phyloP scores from a whole-genome alignment of 2,113 vertebrate species.

The Caranx ignobilis region DNA sequence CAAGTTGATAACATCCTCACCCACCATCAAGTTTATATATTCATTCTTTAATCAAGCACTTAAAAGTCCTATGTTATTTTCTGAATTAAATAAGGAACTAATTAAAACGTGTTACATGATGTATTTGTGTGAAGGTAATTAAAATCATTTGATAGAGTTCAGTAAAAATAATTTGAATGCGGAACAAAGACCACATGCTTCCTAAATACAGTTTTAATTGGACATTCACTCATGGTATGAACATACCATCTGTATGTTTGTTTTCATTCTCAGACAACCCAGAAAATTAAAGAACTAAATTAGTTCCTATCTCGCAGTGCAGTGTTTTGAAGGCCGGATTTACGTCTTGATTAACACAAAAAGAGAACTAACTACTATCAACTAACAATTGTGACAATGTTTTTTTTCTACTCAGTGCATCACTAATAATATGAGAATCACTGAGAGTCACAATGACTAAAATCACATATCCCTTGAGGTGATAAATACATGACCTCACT shows the following conservation, averaged over 20 bases:
- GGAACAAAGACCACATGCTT: slow-evolving; percentile 11
- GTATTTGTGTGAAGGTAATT: slow-evolving; percentile 28
- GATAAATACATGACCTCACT: slow-evolving; percentile 22
- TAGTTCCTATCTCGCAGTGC: neutral
- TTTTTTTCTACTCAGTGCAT: slow-evolving; percentile 8
- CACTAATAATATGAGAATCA: neutral
- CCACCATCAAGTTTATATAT: neutral
- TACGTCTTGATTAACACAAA: neutral
- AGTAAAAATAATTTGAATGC: slow-evolving; percentile 33
- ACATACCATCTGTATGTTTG: neutral
- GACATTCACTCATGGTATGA: slow-evolving; percentile 5
- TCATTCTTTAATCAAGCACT: neutral
- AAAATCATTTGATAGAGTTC: slow-evolving; percentile 17
- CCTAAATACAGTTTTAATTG: slow-evolving; percentile 31
- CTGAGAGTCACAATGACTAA: neutral
- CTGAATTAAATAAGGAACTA: neutral
- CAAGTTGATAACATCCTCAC: neutral
- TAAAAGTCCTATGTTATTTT: slow-evolving; percentile 9
- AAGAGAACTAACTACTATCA: neutral
- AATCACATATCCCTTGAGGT: slow-evolving; percentile 13
- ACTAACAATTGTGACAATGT: neutral
- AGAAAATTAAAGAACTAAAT: neutral
- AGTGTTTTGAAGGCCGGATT: slow-evolving; percentile 8
- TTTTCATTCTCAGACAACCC: neutral
- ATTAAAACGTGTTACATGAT: slow-evolving; percentile 35